Evolutionary conservation across 2,888 invertebrate genomes (phyloP).

Genomic region (Fragum sueziense): DNA sequence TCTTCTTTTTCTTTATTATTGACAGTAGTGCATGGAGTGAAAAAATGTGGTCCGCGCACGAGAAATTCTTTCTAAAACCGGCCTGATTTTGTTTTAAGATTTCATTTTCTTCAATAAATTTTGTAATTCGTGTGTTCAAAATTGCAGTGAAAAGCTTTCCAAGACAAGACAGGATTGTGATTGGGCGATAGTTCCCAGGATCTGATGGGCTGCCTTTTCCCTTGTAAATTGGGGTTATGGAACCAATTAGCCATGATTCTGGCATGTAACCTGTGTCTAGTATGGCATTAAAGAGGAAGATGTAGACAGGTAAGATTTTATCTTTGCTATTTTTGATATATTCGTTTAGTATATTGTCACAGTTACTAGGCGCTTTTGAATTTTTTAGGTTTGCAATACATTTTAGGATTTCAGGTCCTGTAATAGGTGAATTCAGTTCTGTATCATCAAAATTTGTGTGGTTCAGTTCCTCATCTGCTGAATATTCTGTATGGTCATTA

Average conservation of each 20-base stretch:
- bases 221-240: too few relatives aligned
- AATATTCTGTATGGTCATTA: too few relatives aligned
- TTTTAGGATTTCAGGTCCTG: slow-evolving; percentile 32
- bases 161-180: slow-evolving; percentile 44
- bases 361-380: slow-evolving; percentile 25
- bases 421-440: slow-evolving; percentile 26
- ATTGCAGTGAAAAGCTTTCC: slow-evolving; percentile 45
- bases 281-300: slow-evolving; percentile 38
- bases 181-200: too few relatives aligned
- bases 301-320: slow-evolving; percentile 26
- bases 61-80: slow-evolving; percentile 44
- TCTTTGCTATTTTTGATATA: slow-evolving; percentile 34
- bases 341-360: slow-evolving; percentile 50
- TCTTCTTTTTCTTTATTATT: too few relatives aligned
- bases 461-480: background rate
- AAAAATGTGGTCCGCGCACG: slow-evolving; percentile 36
- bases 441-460: background rate
- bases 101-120: slow-evolving; percentile 26
- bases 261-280: slow-evolving; percentile 35
- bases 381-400: slow-evolving; percentile 38
- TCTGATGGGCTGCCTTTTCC: slow-evolving; percentile 23
- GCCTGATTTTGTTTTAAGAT: slow-evolving; percentile 48
- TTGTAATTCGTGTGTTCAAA: slow-evolving; percentile 35
- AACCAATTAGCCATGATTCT: slow-evolving; percentile 35
- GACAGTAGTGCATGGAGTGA: too few relatives aligned